Base-by-base conservation (phyloP, 2,888 invertebrate species). In the Pterostichus niger region DNA sequence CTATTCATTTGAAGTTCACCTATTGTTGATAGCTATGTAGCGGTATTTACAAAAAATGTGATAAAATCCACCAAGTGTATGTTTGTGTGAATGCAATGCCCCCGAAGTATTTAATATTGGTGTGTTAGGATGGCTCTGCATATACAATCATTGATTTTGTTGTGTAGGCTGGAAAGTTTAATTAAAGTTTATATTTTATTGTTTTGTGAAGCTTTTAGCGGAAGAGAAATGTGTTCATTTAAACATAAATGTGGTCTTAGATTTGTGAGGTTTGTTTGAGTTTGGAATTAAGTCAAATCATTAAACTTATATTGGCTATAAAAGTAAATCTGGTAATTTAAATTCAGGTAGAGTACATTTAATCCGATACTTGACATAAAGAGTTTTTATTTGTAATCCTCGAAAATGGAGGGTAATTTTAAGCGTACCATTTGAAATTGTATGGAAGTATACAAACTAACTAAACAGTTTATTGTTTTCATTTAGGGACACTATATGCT, bases 1-100 rank as follows among this genome's bases (percentile, higher is more conserved):
- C 49, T 49, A 71, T 17, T 71, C 49, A 59, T 59, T 59, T 59
- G 13, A 64, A 46, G 2, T 71, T 49, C 31, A 15, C 46, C 31
- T 71, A 46, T 71, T 71, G 15, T 71, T 46, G 1, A 44, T 46
- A 15, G 31, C 9, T 46, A 11, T 17, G 24, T 10, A 10, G 3
- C 10, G 59, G 10, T 24, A 59, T 59, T 59, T 17, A 6, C 13
- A 59, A 59, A 24, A n/a, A 59, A 17, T 59, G 59, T 59, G 5
- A n/a, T 13, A 49, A 49, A 13, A 49, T 13, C 5, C 49, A 49
- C 46, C 2, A 4, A 10, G 11, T 46, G 4, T n/a, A 9, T 2
- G n/a, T 3, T 10, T 46, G 2, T 46, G 40, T 40, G 40, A 9
- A 40, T 40, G 40, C 40, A 40, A 9, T 40, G 40, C 40, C 40